Evolutionary conservation across 2,888 invertebrate species (phyloP), one percentile per base, ranked within the genome.

Genomic region (Epinotia bilunana): DNA sequence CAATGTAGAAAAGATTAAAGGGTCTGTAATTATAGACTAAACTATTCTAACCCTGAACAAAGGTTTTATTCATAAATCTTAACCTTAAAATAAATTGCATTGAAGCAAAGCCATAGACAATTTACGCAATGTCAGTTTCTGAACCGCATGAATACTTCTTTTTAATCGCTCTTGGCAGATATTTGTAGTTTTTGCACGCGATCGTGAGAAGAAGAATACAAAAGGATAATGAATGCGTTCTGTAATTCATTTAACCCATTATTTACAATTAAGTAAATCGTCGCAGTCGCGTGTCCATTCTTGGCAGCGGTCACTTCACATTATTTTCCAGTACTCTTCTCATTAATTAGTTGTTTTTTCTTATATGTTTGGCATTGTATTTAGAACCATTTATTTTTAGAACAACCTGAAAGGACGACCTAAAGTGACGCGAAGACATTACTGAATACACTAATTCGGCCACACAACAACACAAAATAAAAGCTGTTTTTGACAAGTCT

Each of bases 1-100:
- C 74, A 76, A 76, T 74, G 74, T 49, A 76, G 76, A 62, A 76
- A 73, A 73, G 65, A 76, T 76, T 71, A 73, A 74, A 72, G 75
- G 75, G 75, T 43, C 57, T 20, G 43, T 75, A 72, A 75, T 75
- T 75, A 73, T 39, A 71, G 53, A 60, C 28, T 75, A 67, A 75
- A 75, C 75, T 55, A 43, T 72, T 72, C 7, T 72, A 75, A 75
- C 75, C 75, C 75, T 75, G 75, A 67, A 75, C 71, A 67, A 75
- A 75, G 75, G 74, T 71, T 75, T 75, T 72, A 65, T 75, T 75
- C 61, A 72, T 75, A 74, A 69, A 58, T 74, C 69, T 63, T 74
- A 75, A 72, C 75, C 75, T 75, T 67, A 72, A 75, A 75, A 75
- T 46, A 62, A 75, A 75, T 75, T 75, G 61, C 53, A 46, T 55